Evolutionary conservation across 2,113 vertebrate species (phyloP), one percentile per base, ranked within the genome.

Genomic region (Tor tambroides): DNA sequence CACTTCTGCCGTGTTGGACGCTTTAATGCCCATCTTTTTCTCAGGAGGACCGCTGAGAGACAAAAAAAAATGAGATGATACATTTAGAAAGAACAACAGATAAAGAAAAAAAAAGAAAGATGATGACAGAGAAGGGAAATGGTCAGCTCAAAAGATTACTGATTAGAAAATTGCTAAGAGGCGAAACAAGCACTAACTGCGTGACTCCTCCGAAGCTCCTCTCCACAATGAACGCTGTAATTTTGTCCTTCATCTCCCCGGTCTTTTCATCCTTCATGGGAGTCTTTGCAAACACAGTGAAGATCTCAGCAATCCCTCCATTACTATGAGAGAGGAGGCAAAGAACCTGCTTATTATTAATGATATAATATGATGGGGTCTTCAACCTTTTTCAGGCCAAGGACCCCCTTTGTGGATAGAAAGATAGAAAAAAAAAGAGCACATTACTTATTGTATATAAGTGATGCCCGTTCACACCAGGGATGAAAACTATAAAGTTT

Each of bases 21-120:
- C 97, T 87, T 97, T 97, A 91, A 98, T 98, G 77, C 97, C 97
- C 96, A 98, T 96, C 92, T 98, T 98, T 94, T 97, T 96, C 91
- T 97, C 97, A 0, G 96, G 96, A 5, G 96, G 94, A 23, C 97
- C 97, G 1, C 97, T 98, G 89, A n/a, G 65, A 56, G 28, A 32
- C 6, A 4, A 12, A 84, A 10, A 54, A 63, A 41, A 21, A 19
- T n/a, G 10, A 43, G 41, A 41, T 9, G 41, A 41, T 41, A 9
- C 41, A 41, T 41, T 59, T 17, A 9, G 1, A 26, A 6, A 79
- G 54, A 69, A 35, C 67, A 71, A 21, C 2, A 26, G 28, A 12
- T 3, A 28, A 28, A 51, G 21, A 26, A n/a, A 72, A 11, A 59
- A 76, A 21, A 67, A 23, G 3, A 11, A 46, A 12, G 10, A 5